These are phyloP conservation scores for Drosophila percnosoma DNA, from an alignment of 2,888 invertebrate species.

Conservation along the genomic window DNA sequence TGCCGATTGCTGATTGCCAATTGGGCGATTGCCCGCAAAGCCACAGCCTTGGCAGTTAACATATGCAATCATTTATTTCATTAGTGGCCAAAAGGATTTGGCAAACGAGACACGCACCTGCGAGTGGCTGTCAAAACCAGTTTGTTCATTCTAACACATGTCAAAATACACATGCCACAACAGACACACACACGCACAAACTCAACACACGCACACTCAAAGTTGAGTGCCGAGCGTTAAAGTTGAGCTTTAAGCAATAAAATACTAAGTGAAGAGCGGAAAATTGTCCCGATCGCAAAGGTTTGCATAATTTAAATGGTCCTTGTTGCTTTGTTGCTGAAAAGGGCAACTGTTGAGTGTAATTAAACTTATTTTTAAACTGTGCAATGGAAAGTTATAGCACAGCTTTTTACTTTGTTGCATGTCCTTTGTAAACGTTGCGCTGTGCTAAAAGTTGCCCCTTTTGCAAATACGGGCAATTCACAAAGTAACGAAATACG, in stretches of 20 bases:
- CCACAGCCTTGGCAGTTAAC: slow-evolving; percentile 22
- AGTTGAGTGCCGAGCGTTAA: slow-evolving; percentile 35
- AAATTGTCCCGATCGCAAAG: slow-evolving; percentile 35
- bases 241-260: slow-evolving; percentile 16
- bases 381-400: background rate
- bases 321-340: too few species aligned
- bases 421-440: background rate
- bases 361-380: slow-evolving; percentile 22
- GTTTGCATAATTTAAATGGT: slow-evolving; percentile 38
- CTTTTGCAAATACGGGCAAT: background rate
- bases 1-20: background rate
- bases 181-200: background rate
- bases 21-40: slow-evolving; percentile 7
- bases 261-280: slow-evolving; percentile 6
- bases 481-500: background rate
- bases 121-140: slow-evolving; percentile 29
- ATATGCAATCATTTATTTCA: background rate
- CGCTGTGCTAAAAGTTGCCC: background rate
- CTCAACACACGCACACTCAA: background rate
- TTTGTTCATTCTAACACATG: slow-evolving; percentile 10
- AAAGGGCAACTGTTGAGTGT: background rate
- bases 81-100: slow-evolving; percentile 21
- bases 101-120: slow-evolving; percentile 44
- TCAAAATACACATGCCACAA: background rate
- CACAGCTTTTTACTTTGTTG: background rate